These are phyloP conservation scores for Corythucha ciliata DNA, from an alignment of 2,888 invertebrate species.

Conservation along the genomic window DNA sequence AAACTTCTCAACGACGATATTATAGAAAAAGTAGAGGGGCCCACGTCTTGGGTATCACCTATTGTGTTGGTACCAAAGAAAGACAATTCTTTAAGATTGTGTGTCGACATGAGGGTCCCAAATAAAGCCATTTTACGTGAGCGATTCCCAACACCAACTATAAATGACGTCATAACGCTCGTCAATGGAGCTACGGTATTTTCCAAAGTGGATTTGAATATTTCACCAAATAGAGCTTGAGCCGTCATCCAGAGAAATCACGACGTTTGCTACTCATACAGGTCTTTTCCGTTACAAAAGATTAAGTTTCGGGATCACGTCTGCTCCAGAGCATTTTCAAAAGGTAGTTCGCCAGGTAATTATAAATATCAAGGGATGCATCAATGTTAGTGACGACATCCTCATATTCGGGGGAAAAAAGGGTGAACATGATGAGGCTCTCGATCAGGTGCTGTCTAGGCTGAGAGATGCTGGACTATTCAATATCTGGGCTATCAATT, in stretches of 20 bases:
- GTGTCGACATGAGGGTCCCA: constrained; percentile 12
- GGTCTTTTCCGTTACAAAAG: constrained; percentile 8
- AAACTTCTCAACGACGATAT: background rate
- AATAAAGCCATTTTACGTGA: constrained; percentile 15
- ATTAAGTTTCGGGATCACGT: constrained; percentile 5
- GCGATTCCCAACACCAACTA: constrained; percentile 5
- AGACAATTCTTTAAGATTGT: background rate
- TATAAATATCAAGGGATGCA: background rate
- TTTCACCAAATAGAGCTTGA: constrained; percentile 10
- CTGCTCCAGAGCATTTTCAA: constrained; percentile 16
- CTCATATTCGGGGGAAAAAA: constrained; percentile 30
- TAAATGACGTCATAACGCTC: constrained; percentile 1
- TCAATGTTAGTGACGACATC: background rate
- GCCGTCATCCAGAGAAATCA: background rate
- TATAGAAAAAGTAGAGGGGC: constrained; percentile 11
- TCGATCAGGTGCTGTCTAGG: constrained; percentile 33
- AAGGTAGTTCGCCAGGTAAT: background rate
- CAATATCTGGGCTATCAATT: background rate
- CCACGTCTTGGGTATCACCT: constrained; percentile 12
- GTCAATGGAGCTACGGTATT: constrained; percentile 2
- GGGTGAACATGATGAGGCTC: constrained; percentile 37
- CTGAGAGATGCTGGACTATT: constrained; percentile 21
- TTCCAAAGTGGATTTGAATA: constrained; percentile 9
- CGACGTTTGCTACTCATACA: constrained; percentile 12
- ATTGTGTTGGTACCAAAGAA: background rate